Evolutionary conservation across 2,113 vertebrate species (phyloP).

Genomic region (Scatophagus argus): DNA sequence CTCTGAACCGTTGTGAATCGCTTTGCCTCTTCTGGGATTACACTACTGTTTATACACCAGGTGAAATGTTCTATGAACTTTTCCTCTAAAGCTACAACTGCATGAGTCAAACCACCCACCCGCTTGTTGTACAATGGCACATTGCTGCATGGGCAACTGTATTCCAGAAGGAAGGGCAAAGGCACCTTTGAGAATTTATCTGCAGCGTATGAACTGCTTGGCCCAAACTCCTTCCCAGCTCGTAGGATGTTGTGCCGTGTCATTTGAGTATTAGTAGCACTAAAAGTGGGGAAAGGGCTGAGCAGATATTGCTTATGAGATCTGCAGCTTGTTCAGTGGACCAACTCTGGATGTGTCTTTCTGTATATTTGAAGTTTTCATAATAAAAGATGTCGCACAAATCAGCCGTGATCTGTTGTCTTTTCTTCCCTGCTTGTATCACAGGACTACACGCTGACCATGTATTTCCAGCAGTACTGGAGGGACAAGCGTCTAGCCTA

Average conservation of each 20-base stretch:
- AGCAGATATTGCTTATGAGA: background rate
- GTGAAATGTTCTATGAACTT: slow-evolving; percentile 10
- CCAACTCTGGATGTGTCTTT: background rate
- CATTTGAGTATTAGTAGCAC: slow-evolving; percentile 11
- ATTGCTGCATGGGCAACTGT: slow-evolving; percentile 41
- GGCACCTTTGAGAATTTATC: slow-evolving; percentile 33
- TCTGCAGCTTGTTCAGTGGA: background rate
- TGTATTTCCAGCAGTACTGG: slow-evolving; percentile 99
- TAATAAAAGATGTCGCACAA: background rate
- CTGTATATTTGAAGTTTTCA: background rate
- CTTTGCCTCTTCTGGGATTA: background rate
- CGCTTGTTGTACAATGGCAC: slow-evolving; percentile 20
- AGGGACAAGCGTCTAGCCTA: slow-evolving; percentile 96
- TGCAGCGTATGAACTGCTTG: slow-evolving; percentile 35
- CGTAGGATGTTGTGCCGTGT: slow-evolving; percentile 33
- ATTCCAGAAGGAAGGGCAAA: slow-evolving; percentile 30
- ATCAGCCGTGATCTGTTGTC: background rate
- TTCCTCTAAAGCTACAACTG: slow-evolving; percentile 27
- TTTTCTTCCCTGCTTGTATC: slow-evolving; percentile 22
- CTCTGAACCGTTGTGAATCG: slow-evolving; percentile 48
- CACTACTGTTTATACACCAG: slow-evolving; percentile 12
- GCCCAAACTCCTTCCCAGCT: slow-evolving; percentile 32
- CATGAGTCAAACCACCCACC: slow-evolving; percentile 68
- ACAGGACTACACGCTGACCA: slow-evolving; percentile 96
- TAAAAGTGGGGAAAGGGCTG: background rate